Base-by-base conservation (phyloP, 1,140 invertebrate genomes). In the Solenopsis invicta region DNA sequence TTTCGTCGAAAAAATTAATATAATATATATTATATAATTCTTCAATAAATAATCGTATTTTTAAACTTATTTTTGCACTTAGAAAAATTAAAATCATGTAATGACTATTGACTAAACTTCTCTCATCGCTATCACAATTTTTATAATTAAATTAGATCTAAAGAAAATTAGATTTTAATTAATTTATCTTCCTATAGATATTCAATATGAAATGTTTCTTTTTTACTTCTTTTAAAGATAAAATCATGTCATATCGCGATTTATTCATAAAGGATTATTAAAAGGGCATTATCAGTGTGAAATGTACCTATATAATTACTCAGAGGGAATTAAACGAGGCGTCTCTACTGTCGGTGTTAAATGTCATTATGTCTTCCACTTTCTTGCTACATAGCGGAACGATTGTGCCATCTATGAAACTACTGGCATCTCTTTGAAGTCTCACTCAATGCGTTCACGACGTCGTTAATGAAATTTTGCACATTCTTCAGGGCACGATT, bases 391-490 rank as follows among this genome's bases (percentile, higher is more conserved):
- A 50, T 34, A 52, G 69, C n/a, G 69, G 48, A 84, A 78, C 29
- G 64, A 81, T 81, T 69, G 64, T 54, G n/a, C 76, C 64, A 34
- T 56, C 66, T 18, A 8, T 34, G 24, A 50, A 62, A 61, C 67
- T 82, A 29, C 37, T 16, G 24, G 80, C 13, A 84, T 84, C 80
- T 74, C 80, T 84, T 75, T 84, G 80, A 84, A 84, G 80, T 84
- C 24, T 37, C 45, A 74, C 61, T 84, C 45, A 29, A 75, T 74
- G 56, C 54, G 54, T 74, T 84, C 29, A 75, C 29, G 56, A 21
- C 18, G 13, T 74, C 54, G 69, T 62, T 84, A 84, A 84, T 84
- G 54, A 84, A 84, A 84, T 84, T 84, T 84, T 75, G 80, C 69
- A 29, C 80, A 84, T 84, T 84, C 80, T 84, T 84, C 45, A 10